Percentiles rank a stretch among this genome's conserved stretches.
These are phyloP conservation scores for Trachelus iudaicus DNA, from an alignment of 2,888 invertebrate genomes.

Conservation along the genomic window DNA sequence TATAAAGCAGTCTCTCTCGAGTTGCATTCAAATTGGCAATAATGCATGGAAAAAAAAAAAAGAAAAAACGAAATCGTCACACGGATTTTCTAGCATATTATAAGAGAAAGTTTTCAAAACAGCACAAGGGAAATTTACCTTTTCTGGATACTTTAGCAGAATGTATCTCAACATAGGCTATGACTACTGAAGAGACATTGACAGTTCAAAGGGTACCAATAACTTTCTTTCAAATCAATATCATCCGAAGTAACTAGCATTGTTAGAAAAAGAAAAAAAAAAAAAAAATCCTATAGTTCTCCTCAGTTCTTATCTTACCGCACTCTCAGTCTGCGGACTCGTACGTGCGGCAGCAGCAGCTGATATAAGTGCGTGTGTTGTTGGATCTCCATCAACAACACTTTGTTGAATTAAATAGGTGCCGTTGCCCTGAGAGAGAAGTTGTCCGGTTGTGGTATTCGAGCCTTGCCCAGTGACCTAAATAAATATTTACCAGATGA, in stretches of 20 bases:
- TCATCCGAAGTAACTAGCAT: background rate
- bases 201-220: constrained; percentile 15
- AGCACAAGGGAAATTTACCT: background rate
- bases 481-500: constrained; percentile 4
- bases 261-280: background rate
- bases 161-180: background rate
- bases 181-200: background rate
- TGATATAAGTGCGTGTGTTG: constrained; percentile 66
- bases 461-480: constrained; percentile 62
- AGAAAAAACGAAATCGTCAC: background rate
- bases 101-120: background rate
- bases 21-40: background rate
- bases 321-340: constrained; percentile 76
- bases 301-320: constrained; percentile 68
- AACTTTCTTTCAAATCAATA: background rate
- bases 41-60: background rate
- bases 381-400: constrained; percentile 74
- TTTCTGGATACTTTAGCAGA: background rate
- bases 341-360: constrained; percentile 72
- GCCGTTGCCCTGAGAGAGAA: constrained; percentile 64
- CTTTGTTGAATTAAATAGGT: constrained; percentile 77
- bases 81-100: background rate
- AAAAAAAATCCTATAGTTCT: background rate
- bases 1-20: background rate
- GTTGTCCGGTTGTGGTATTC: constrained; percentile 60